Evolutionary conservation across 1,140 invertebrate species (phyloP), one percentile per base, ranked within the genome.

Genomic region (Drosophila obscura): DNA sequence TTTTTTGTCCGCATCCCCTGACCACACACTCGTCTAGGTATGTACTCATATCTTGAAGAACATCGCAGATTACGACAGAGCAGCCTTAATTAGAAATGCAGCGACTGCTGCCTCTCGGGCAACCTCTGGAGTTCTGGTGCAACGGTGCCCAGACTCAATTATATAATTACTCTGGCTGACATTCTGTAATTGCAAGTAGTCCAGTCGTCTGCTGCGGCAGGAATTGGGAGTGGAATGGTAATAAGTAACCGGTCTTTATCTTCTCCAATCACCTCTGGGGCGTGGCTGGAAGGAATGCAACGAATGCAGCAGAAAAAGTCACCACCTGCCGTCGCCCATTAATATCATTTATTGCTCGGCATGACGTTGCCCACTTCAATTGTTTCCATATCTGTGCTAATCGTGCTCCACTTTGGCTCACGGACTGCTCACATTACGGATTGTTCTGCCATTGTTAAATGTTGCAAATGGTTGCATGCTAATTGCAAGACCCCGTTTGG

Each of bases 41-140:
- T 5, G 48, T 13, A 60, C 28, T 35, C 19, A 41, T 79, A 59
- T 73, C 61, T 58, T 15, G 43, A 24, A 66, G 46, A 88, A 62
- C 71, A 77, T 77, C 74, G 41, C 22, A 50, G 48, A 56, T 45
- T 51, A 67, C 60, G 56, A 43, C 41, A 56, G 59, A 39, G 26
- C 49, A 63, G 81, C 61, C 78, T 69, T 81, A 87, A 87, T 87
- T 88, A 83, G 53, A 80, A 80, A 77, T 87, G 83, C 83, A 83
- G 51, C 63, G 72, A 65, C 65, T 67, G 60, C 51, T 61, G 35
- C 11, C 11, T 39, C 35, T 39, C 2, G 31, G 31, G 31, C 31
- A 35, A 35, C 31, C 31, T 35, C 31, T 5, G 8, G 8, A 35
- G 41, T 26, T 5, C 5, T 41, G 41, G 51, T 35, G 16, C 28